A percentile compares a stretch with the other conserved stretches of the same genome.
Conservation (phyloP, 2,797 vertebrate species). For the Odontamblyopus lacepedii region DNA sequence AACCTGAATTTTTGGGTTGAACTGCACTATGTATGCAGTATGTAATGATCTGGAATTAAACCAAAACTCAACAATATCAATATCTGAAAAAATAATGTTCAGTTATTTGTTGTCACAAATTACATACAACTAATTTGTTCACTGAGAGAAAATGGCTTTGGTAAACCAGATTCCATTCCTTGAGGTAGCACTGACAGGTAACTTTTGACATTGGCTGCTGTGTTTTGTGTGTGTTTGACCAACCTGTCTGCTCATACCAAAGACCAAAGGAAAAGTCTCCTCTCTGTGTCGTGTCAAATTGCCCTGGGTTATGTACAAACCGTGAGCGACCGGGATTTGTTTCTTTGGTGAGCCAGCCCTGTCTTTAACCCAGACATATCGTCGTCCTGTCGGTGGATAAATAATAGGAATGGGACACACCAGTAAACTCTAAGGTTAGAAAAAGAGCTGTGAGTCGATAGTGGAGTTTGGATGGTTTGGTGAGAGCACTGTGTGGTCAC, state of each 20-base stretch:
- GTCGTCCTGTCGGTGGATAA: constrained; percentile 40
- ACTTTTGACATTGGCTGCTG: constrained; percentile 67
- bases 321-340: constrained; percentile 37
- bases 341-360: constrained; percentile 22
- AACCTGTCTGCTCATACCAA: constrained; percentile 27
- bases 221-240: constrained; percentile 45
- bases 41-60: background rate
- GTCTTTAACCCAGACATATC: constrained; percentile 41
- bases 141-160: constrained; percentile 32
- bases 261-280: constrained; percentile 30
- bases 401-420: constrained; percentile 37
- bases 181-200: constrained; percentile 59
- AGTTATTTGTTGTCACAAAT: background rate
- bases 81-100: background rate
- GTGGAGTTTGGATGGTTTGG: constrained; percentile 41
- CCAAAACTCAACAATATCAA: background rate
- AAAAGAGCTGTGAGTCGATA: constrained; percentile 39
- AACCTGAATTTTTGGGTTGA: background rate
- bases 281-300: constrained; percentile 19
- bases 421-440: constrained; percentile 45
- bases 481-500: constrained; percentile 51
- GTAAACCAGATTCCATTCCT: constrained; percentile 40
- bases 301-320: constrained; percentile 37
- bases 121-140: background rate
- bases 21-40: too few species aligned